A percentile compares a stretch with the other conserved stretches of the same genome.
These are phyloP conservation scores for Edolisoma coerulescens DNA, from an alignment of 2,113 vertebrate genomes.

Conservation along the genomic window DNA sequence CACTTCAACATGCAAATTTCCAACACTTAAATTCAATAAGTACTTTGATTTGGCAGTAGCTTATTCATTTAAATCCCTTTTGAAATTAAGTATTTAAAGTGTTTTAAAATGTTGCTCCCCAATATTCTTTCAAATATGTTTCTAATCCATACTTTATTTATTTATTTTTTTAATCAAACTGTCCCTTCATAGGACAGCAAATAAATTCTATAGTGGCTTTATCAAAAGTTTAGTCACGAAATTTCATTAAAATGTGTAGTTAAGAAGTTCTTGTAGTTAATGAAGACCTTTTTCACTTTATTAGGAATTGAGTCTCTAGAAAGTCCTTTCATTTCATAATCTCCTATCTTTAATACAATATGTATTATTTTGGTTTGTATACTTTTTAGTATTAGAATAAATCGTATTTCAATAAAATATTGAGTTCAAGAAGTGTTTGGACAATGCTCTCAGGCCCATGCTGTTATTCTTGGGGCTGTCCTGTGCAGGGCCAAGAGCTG, in stretches of 20 bases:
- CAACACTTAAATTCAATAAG: conserved; percentile 14
- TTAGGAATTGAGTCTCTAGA: neutral
- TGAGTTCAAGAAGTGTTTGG: neutral
- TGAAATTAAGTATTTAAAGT: conserved; percentile 30
- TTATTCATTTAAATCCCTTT: neutral
- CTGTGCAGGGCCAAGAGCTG: neutral
- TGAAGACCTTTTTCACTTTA: neutral
- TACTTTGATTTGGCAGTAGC: neutral
- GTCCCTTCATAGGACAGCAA: neutral
- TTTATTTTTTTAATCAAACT: neutral
- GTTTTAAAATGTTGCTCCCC: neutral
- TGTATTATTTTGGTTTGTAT: neutral
- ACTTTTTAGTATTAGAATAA: neutral
- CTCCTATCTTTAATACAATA: neutral
- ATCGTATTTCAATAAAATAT: neutral
- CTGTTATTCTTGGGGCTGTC: neutral
- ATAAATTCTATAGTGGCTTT: neutral
- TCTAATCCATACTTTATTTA: neutral
- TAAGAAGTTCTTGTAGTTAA: neutral
- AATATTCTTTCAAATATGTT: neutral
- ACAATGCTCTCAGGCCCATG: neutral
- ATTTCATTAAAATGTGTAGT: neutral
- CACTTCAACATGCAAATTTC: conserved; percentile 30
- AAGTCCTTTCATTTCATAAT: neutral
- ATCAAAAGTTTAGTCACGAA: neutral